Evolutionary conservation across 2,113 vertebrate genomes (phyloP), one percentile per base, ranked within the genome.

Genomic region (Aviceda subcristata): DNA sequence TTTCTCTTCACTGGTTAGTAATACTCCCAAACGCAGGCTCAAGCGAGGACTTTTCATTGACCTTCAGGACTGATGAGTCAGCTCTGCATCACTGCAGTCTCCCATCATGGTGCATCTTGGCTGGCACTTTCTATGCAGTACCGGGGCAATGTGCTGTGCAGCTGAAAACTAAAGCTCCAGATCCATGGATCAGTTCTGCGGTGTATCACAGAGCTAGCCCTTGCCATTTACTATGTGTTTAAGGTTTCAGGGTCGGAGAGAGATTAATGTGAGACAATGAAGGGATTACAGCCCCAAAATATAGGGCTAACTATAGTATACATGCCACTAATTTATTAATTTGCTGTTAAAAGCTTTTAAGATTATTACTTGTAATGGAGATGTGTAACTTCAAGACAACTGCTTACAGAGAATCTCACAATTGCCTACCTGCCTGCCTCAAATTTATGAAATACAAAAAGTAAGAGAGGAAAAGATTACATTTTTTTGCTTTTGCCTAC

Each of bases 1-100:
- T 57, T 41, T 76, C 11, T 63, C 32, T 50, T 78, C 45, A 23
- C 36, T 81, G 43, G 6, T 43, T 86, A 45, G 27, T 39, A 67
- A 76, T 26, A 22, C 7, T 84, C 34, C 34, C n/a, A 72, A 86
- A 56, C 8, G 34, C 51, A 86, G 46, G 56, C 92, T 69, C 34
- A 59, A 21, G 15, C 0, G 24, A 72, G 50, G 67, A 84, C 53
- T 93, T 66, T 11, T 14, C 6, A 12, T 1, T 94, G 95, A 92
- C 95, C 79, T 95, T 94, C 92, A 75, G 39, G 48, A 85, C 32
- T 46, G 92, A 72, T 94, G 95, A 95, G 76, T 97, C 96, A 95
- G 92, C 86, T 92, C 92, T 95, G 91, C 88, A 91, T 67, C 82
- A 68, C 86, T 94, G 95, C 94, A 88, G 86, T 94, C 30, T 92